phyloP scores from a whole-genome alignment of 1,140 invertebrate genomes.

The Artemia franciscana region DNA sequence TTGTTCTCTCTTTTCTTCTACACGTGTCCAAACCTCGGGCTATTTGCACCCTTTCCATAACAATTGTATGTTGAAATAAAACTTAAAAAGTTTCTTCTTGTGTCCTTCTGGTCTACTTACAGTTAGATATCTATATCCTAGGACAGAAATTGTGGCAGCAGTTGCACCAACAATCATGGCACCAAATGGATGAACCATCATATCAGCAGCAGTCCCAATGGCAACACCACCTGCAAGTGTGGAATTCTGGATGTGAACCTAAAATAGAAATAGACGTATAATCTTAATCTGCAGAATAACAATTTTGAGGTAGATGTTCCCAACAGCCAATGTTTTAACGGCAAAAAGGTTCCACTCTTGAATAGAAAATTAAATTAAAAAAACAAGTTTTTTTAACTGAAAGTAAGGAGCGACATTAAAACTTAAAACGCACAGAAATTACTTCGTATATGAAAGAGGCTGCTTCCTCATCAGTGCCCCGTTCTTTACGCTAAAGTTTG shows the following conservation, averaged over 20 bases:
- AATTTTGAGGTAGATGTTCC: too few relatives aligned
- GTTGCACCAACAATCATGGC: conserved; percentile 56
- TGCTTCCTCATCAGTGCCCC: too few relatives aligned
- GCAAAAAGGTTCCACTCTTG: too few relatives aligned
- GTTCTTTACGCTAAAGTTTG: too few relatives aligned
- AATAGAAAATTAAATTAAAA: too few relatives aligned
- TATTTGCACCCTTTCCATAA: neutral
- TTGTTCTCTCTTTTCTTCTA: neutral
- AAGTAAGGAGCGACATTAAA: too few relatives aligned
- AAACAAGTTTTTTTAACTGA: too few relatives aligned
- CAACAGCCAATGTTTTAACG: too few relatives aligned
- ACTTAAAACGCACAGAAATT: too few relatives aligned
- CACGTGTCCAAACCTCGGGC: neutral
- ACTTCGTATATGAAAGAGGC: too few relatives aligned
- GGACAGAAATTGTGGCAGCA: conserved; percentile 54
- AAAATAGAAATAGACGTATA: conserved; percentile 5
- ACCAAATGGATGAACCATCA: conserved; percentile 64
- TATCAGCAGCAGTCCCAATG: conserved; percentile 35
- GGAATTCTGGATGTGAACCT: conserved; percentile 63
- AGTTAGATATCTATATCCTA: conserved; percentile 61
- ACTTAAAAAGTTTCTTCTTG: neutral
- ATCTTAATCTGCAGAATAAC: too few relatives aligned
- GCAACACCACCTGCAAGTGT: conserved; percentile 53
- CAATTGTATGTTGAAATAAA: neutral
- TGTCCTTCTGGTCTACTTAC: conserved; percentile 33